phyloP scores from a whole-genome alignment of 1,140 invertebrate species.

The Dendroctonus valens region DNA sequence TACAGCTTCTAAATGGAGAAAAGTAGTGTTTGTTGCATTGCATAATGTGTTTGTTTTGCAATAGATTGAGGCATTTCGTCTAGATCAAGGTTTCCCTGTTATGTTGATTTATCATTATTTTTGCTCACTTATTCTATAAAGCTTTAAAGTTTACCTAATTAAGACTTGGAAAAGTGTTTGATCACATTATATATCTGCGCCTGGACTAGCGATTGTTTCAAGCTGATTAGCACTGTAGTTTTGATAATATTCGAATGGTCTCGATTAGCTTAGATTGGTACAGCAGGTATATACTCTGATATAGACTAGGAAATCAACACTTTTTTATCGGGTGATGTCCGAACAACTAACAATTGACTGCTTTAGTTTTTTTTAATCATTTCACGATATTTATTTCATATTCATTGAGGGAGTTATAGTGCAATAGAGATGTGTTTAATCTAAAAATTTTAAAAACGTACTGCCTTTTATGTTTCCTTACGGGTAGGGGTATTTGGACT shows the following conservation, averaged over 20 bases:
- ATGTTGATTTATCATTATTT: slow-evolving; percentile 1
- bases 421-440: slow-evolving; percentile 20
- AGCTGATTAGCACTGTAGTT: not conserved
- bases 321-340: not conserved
- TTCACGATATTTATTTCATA: slow-evolving; percentile 29
- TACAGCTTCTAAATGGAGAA: too few species aligned
- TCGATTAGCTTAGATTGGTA: not conserved
- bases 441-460: slow-evolving; percentile 1
- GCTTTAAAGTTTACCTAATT: slow-evolving; percentile 1
- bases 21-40: too few species aligned
- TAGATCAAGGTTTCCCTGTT: not conserved
- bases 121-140: slow-evolving; percentile 9
- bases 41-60: too few species aligned
- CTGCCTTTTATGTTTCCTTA: not conserved
- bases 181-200: slow-evolving; percentile 5
- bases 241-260: too few species aligned
- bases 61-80: too few species aligned
- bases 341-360: not conserved
- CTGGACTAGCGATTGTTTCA: not conserved
- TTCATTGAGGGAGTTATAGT: slow-evolving; percentile 15
- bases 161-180: not conserved
- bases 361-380: not conserved
- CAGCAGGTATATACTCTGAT: not conserved
- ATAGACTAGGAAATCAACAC: not conserved
- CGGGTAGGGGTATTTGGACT: too few species aligned